These are phyloP conservation scores for Bufo bufo DNA, from an alignment of 2,113 vertebrate genomes.

Conservation along the genomic window DNA sequence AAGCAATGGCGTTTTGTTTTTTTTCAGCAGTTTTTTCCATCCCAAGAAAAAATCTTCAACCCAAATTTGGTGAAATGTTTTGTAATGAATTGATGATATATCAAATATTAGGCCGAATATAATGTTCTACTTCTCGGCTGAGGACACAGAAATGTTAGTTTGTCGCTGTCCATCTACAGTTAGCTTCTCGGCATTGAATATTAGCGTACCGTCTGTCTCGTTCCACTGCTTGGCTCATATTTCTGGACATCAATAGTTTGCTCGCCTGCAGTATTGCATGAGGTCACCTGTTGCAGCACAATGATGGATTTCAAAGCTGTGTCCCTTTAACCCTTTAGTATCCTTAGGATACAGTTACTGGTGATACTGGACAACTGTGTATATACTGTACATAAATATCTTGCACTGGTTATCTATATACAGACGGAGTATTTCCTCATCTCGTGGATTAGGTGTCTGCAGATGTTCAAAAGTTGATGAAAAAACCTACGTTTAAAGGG, in stretches of 20 bases:
- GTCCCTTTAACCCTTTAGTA: neutral
- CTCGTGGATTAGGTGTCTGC: too few species aligned
- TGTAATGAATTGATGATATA: too few species aligned
- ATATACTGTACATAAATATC: neutral
- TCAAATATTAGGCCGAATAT: neutral
- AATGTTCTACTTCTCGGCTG: neutral
- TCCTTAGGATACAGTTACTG: neutral
- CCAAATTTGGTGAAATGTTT: too few species aligned
- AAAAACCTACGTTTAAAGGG: too few species aligned
- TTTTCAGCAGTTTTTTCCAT: too few species aligned
- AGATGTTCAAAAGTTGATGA: too few species aligned
- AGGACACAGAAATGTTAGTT: neutral
- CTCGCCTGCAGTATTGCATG: conserved; percentile 16
- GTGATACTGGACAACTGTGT: neutral
- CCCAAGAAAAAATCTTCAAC: too few species aligned
- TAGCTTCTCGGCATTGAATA: neutral
- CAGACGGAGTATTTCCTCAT: neutral
- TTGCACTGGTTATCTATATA: neutral
- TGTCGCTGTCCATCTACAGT: neutral
- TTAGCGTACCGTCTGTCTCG: too few species aligned
- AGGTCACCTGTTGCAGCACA: conserved; percentile 32
- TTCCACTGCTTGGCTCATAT: neutral
- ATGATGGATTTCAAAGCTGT: conserved; percentile 1
- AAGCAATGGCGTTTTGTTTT: too few species aligned
- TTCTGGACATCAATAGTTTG: neutral